phyloP scores from a whole-genome alignment of 2,888 invertebrate genomes.

The Saturnia pavonia region DNA sequence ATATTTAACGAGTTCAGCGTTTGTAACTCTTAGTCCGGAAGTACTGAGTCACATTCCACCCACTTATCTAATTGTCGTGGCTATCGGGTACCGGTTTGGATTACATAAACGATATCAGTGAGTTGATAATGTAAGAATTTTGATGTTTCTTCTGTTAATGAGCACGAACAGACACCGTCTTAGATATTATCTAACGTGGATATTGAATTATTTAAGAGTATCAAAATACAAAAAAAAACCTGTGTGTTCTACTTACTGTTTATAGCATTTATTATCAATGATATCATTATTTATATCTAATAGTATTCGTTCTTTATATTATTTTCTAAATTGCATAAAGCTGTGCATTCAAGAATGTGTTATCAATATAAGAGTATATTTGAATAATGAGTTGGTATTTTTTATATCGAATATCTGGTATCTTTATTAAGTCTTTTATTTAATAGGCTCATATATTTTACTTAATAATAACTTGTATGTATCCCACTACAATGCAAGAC shows the following conservation, averaged over 20 bases:
- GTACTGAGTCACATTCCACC: slow-evolving; percentile 8
- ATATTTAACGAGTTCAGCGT: neutral
- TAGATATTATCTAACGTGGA: neutral
- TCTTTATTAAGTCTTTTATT: neutral
- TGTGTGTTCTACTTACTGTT: neutral
- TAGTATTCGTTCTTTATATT: neutral
- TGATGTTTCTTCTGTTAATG: slow-evolving; percentile 42
- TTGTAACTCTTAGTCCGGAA: slow-evolving; percentile 1
- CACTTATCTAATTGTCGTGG: slow-evolving; percentile 3
- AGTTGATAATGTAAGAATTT: slow-evolving; percentile 34
- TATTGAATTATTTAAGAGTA: slow-evolving; percentile 9
- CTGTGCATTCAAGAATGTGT: neutral
- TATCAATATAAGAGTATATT: too few relatives aligned
- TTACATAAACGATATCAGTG: slow-evolving; percentile 31
- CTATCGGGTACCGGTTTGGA: neutral
- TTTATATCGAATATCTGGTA: neutral
- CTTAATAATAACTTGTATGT: neutral
- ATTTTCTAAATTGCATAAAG: neutral
- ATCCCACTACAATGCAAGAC: too few relatives aligned
- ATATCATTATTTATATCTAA: slow-evolving; percentile 6
- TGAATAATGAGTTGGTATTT: neutral
- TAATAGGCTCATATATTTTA: neutral
- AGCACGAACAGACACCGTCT: slow-evolving; percentile 7
- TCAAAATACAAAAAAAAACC: neutral
- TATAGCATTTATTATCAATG: slow-evolving; percentile 1